A percentile compares a stretch with the other conserved stretches of the same genome.
Conservation (phyloP, 2,888 invertebrate genomes). For the Apotomis turbidana region DNA sequence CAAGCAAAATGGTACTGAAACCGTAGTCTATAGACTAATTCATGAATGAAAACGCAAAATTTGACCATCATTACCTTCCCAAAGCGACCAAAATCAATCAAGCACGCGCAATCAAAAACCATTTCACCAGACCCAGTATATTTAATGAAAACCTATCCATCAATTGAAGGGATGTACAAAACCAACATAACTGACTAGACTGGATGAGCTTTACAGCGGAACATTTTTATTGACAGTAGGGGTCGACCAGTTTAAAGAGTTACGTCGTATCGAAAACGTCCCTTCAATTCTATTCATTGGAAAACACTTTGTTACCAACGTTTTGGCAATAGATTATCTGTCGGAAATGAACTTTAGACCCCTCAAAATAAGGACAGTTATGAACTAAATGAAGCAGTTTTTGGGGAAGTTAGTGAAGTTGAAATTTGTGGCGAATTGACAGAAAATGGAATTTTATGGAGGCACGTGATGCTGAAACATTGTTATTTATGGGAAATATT, state of each 20-base stretch:
- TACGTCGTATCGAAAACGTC: no score
- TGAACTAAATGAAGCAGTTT: not conserved
- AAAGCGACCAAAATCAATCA: conserved; percentile 22
- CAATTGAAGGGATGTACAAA: not conserved
- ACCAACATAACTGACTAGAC: no score
- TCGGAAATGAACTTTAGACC: not conserved
- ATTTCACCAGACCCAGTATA: conserved; percentile 25
- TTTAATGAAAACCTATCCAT: conserved; percentile 38
- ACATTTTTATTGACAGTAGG: no score
- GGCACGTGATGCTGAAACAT: not conserved
- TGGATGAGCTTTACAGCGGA: no score
- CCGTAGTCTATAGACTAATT: conserved; percentile 4
- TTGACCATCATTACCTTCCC: conserved; percentile 13
- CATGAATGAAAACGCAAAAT: not conserved
- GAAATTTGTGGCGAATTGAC: conserved; percentile 12
- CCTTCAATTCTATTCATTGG: conserved; percentile 21
- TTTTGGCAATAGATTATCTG: not conserved
- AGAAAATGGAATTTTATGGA: not conserved
- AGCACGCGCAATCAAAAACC: conserved; percentile 28
- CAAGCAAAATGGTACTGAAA: no score
- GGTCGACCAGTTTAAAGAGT: no score
- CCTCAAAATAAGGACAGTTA: not conserved
- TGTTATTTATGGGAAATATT: no score
- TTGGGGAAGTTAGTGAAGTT: no score
- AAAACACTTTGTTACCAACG: conserved; percentile 18